phyloP scores from a whole-genome alignment of 2,113 vertebrate species.

The Ramphastos sulfuratus region DNA sequence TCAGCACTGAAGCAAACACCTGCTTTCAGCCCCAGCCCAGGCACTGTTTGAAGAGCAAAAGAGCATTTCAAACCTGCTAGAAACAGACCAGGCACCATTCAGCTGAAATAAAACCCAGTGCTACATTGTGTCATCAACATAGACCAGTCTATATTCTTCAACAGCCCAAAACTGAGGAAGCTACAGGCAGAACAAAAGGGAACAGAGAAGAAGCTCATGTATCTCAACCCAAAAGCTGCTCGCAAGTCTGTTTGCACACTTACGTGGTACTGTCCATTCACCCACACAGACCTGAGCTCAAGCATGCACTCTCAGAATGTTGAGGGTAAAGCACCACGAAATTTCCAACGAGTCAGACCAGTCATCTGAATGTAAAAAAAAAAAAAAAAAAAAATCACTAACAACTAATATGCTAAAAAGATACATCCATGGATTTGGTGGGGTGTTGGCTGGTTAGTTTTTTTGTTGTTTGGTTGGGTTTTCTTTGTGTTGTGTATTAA shows the following conservation, averaged over 20 bases:
- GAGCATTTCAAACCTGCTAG: background rate
- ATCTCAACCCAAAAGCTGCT: background rate
- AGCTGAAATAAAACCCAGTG: background rate
- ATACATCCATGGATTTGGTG: background rate
- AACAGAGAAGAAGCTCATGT: constrained; percentile 8
- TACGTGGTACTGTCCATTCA: background rate
- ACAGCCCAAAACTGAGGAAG: background rate
- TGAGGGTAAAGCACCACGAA: constrained; percentile 41
- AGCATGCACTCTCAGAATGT: background rate
- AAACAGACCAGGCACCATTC: background rate
- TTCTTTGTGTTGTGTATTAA: background rate
- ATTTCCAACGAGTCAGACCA: constrained; percentile 59
- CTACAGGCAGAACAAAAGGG: constrained; percentile 11
- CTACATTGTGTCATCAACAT: background rate
- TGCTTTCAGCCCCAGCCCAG: background rate
- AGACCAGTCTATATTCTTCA: background rate
- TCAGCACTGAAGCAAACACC: background rate
- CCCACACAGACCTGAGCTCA: constrained; percentile 37
- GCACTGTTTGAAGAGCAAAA: background rate
- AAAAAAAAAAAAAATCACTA: background rate
- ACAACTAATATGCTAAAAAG: background rate
- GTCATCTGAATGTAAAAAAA: constrained; percentile 19
- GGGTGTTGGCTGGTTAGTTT: background rate
- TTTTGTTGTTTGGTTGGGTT: background rate
- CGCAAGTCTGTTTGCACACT: background rate